These are phyloP conservation scores for Neogale vison DNA, from an alignment of 2,113 vertebrate genomes.

Conservation along the genomic window DNA sequence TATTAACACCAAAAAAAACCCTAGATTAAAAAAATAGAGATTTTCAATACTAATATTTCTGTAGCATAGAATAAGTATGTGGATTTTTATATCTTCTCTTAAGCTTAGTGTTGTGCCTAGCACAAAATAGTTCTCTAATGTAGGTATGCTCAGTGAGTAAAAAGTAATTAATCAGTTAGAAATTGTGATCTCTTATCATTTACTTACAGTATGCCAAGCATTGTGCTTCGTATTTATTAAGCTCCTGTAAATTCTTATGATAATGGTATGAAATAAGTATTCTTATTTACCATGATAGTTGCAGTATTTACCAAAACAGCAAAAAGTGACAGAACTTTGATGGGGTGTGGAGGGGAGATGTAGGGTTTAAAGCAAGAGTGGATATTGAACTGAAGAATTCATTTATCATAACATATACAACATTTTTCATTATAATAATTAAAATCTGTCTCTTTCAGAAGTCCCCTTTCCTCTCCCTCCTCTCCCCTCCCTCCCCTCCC, in stretches of 20 bases:
- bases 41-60: neutral
- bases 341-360: neutral
- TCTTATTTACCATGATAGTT: neutral
- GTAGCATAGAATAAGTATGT: neutral
- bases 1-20: neutral
- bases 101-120: neutral
- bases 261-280: neutral
- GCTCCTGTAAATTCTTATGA: neutral
- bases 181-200: neutral
- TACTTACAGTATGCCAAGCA: neutral
- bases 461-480: fast-evolving
- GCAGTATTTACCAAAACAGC: neutral
- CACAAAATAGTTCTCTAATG: neutral
- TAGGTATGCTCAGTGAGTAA: neutral
- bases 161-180: neutral
- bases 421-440: neutral
- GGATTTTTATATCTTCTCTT: neutral
- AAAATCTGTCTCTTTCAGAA: neutral
- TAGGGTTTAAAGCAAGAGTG: neutral
- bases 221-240: neutral
- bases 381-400: neutral
- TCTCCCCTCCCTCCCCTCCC: fast-evolving
- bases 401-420: neutral
- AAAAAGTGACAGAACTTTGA: neutral
- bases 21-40: neutral